Percentiles rank a stretch among this genome's conserved stretches.
Conservation (phyloP, 2,113 vertebrate species). For the Geococcyx californianus region DNA sequence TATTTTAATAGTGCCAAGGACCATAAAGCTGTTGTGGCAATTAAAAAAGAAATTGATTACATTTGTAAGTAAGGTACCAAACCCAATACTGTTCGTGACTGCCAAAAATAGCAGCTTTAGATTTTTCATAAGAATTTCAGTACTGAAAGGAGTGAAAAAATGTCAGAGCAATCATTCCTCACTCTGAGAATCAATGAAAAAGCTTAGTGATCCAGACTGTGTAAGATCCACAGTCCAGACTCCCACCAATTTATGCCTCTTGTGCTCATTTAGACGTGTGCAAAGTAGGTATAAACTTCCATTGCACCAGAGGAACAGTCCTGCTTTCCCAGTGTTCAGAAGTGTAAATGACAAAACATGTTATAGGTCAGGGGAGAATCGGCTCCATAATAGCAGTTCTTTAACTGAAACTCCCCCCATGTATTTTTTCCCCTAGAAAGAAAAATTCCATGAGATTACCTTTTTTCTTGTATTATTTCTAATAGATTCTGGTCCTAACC, state of each 20-base stretch:
- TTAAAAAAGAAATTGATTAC: neutral
- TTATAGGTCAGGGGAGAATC: neutral
- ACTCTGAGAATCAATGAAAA: neutral
- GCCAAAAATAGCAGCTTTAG: slow-evolving; percentile 54
- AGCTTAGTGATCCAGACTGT: slow-evolving; percentile 19
- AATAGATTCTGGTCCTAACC: neutral
- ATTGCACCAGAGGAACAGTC: neutral
- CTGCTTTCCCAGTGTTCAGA: neutral
- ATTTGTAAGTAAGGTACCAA: slow-evolving; percentile 20
- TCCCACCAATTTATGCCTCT: neutral
- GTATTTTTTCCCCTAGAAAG: neutral
- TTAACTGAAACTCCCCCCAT: neutral
- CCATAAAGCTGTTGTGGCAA: neutral
- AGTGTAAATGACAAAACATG: neutral
- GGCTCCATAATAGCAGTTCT: neutral
- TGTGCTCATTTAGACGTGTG: neutral
- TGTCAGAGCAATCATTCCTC: slow-evolving; percentile 36
- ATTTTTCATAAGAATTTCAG: slow-evolving; percentile 32
- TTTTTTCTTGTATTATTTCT: neutral
- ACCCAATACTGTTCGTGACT: neutral
- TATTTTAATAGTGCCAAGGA: neutral
- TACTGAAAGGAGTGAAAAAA: neutral
- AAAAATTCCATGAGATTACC: neutral
- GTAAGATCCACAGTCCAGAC: neutral
- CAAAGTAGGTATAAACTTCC: slow-evolving; percentile 23